Conservation (phyloP, 2,797 vertebrate genomes). For the Pipistrellus pygmaeus region DNA sequence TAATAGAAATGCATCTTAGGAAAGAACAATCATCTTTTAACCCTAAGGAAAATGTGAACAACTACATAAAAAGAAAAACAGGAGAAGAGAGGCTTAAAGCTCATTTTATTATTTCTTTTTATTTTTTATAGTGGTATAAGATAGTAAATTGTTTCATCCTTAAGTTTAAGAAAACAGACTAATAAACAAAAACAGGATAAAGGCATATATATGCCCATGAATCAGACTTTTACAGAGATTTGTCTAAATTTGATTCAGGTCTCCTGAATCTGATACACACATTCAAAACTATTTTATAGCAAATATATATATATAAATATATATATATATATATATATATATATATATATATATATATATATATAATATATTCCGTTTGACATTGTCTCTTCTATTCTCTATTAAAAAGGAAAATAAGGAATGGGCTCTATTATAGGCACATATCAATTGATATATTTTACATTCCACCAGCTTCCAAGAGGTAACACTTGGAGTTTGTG, state of each 20-base stretch:
- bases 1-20: neutral
- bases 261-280: neutral
- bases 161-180: neutral
- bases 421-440: neutral
- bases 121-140: neutral
- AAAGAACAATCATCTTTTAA: neutral
- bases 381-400: neutral
- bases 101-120: neutral
- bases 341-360: too few species aligned
- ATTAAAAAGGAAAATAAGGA: neutral
- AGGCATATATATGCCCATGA: neutral
- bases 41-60: neutral
- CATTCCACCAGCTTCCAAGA: neutral
- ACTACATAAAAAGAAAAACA: neutral
- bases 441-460: neutral
- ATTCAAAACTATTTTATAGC: conserved; percentile 15
- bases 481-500: neutral
- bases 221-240: conserved; percentile 1
- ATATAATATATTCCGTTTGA: neutral
- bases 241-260: neutral
- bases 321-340: too few species aligned
- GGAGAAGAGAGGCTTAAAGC: too few species aligned
- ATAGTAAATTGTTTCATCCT: neutral
- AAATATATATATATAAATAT: neutral
- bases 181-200: neutral